Evolutionary conservation across 2,888 invertebrate genomes (phyloP), one percentile per base, ranked within the genome.

Genomic region (Pilophorus perplexus): DNA sequence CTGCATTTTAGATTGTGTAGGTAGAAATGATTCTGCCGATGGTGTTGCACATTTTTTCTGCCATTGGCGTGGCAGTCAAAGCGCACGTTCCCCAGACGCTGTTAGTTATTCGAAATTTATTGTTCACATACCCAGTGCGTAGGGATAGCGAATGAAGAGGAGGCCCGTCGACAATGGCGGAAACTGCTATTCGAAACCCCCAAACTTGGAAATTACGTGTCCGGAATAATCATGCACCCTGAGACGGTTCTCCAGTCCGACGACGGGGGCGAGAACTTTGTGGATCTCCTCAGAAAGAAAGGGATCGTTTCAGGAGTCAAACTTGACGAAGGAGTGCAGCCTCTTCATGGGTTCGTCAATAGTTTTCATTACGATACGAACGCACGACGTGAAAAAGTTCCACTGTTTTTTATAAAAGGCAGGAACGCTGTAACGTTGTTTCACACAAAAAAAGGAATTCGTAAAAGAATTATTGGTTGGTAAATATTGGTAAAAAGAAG

Each of bases 151-250:
- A 66, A 66, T 20, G 57, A 66, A 23, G 18, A 40, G 2, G 66
- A 66, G 44, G 52, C 66, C 8, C 57, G 66, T n/a, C 20, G 66
- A 22, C 66, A 66, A 23, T 66, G 66, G 66, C 44, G 66, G 55
- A 50, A 57, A 23, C 14, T 66, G 46, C 20, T 66, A n/a, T 66
- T 66, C 28, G 42, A 55, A 23, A 57, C 66, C 14, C 57, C 55
- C 22, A 57, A 28, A 8, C 22, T 66, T 2, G 55, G 25, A 2
- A n/a, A 23, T 2, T 66, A 57, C 57, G 57, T 66, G 14, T 66
- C 66, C 3, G 66, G 66, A 14, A 27, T 66, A 12, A 59, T 66
- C 22, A 18, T 66, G 23, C 57, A 57, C 37, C 66, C 66, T 0
- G 66, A 66, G 37, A 59, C 66, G 6, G 37, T 66, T 27, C 33